Conservation (phyloP, 2,797 vertebrate species). For the Peromyscus aztecus region DNA sequence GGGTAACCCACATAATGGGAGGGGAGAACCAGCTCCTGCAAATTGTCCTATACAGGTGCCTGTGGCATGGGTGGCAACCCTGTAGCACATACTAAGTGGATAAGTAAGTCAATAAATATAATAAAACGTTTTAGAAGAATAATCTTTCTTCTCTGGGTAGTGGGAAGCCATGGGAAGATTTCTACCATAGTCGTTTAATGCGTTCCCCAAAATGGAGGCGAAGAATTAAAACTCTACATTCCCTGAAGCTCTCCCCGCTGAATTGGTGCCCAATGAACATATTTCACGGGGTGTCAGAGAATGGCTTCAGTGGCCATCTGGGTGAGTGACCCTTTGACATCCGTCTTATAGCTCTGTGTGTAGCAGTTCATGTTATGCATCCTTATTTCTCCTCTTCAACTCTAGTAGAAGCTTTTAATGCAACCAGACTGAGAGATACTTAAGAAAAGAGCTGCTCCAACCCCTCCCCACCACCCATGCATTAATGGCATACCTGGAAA, state of each 20-base stretch:
- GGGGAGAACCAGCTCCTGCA: neutral
- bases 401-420: neutral
- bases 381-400: neutral
- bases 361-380: neutral
- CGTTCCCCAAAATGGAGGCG: neutral
- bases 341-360: neutral
- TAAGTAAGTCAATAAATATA: neutral
- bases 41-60: neutral
- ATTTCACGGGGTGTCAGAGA: neutral
- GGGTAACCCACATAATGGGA: neutral
- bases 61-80: neutral
- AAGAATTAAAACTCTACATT: neutral
- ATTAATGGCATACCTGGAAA: slow-evolving; percentile 71
- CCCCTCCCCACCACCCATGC: neutral
- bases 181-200: neutral
- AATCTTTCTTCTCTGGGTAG: neutral
- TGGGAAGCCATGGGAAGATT: neutral
- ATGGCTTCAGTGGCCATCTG: slow-evolving; percentile 24
- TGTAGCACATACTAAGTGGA: neutral
- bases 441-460: slow-evolving; percentile 29
- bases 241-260: neutral
- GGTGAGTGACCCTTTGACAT: slow-evolving; percentile 8
- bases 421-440: slow-evolving; percentile 24
- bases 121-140: neutral
- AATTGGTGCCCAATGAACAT: slow-evolving; percentile 26